Percentiles rank a stretch among this genome's conserved stretches.
Conservation (phyloP, 1,140 invertebrate species). For the Bombus superbus region DNA sequence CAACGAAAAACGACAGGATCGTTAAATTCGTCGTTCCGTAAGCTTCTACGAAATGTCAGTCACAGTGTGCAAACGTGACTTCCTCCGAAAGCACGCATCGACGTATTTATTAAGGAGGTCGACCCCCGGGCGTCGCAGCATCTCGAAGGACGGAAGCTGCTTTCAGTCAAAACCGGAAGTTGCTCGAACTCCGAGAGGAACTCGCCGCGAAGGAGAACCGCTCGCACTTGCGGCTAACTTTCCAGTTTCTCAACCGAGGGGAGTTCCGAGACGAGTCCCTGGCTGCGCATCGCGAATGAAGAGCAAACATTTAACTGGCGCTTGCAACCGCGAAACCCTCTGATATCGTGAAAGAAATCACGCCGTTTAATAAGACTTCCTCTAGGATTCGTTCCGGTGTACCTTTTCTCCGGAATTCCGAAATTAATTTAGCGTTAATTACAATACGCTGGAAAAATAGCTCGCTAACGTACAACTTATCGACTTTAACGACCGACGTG, state of each 20-base stretch:
- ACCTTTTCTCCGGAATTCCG: no score
- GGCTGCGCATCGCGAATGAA: slow-evolving; percentile 30
- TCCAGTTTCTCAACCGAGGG: slow-evolving; percentile 27
- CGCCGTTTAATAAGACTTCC: neutral
- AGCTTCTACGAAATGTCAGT: neutral
- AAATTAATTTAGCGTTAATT: no score
- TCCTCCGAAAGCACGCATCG: slow-evolving; percentile 39
- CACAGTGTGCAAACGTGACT: slow-evolving; percentile 23
- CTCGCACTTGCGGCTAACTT: slow-evolving; percentile 33
- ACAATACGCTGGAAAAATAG: no score
- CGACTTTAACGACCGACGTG: no score
- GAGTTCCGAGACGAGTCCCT: slow-evolving; percentile 30
- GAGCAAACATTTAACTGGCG: slow-evolving; percentile 55
- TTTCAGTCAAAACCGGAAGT: slow-evolving; percentile 48
- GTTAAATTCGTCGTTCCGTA: neutral
- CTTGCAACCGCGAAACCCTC: slow-evolving; percentile 10
- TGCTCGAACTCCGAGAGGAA: slow-evolving; percentile 42
- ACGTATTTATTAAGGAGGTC: slow-evolving; percentile 53
- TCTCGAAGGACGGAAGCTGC: slow-evolving; percentile 40
- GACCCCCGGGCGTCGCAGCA: neutral
- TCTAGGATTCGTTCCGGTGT: neutral
- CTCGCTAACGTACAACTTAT: no score
- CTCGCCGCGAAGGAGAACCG: slow-evolving; percentile 7
- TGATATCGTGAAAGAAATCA: slow-evolving; percentile 49
- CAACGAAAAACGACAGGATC: neutral